phyloP scores from a whole-genome alignment of 2,113 vertebrate species.

The Tenrec ecaudatus region DNA sequence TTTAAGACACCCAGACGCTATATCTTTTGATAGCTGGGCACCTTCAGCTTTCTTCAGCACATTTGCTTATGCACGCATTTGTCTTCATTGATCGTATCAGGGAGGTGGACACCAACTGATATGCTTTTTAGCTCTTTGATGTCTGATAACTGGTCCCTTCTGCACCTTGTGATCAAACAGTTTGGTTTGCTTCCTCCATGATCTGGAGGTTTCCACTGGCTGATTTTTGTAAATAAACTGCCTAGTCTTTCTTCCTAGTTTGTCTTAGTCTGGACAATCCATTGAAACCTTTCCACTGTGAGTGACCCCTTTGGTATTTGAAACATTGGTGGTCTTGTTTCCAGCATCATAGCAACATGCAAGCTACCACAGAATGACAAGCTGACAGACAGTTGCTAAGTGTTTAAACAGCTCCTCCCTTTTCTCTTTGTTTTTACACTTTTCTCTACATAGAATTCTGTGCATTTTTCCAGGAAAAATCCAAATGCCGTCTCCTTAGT shows the following conservation, averaged over 20 bases:
- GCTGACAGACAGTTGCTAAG: background rate
- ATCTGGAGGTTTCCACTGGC: background rate
- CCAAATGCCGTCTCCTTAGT: constrained; percentile 6
- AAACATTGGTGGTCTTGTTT: background rate
- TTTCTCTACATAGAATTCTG: background rate
- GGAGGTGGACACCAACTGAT: no score
- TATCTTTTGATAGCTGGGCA: no score
- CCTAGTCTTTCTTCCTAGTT: background rate
- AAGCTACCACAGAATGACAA: background rate
- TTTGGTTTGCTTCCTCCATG: no score
- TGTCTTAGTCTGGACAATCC: background rate
- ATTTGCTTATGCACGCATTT: no score
- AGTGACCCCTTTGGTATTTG: background rate
- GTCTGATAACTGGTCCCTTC: no score
- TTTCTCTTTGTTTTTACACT: background rate
- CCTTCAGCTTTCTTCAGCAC: no score
- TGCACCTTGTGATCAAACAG: no score
- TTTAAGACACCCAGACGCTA: no score
- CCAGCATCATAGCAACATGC: background rate
- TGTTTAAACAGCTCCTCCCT: background rate
- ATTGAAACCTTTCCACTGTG: background rate
- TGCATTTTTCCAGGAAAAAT: background rate
- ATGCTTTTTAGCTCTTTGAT: no score
- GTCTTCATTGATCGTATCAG: no score
- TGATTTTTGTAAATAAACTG: background rate